Evolutionary conservation across 2,888 invertebrate genomes (phyloP), one percentile per base, ranked within the genome.

Genomic region (Tyria jacobaeae): DNA sequence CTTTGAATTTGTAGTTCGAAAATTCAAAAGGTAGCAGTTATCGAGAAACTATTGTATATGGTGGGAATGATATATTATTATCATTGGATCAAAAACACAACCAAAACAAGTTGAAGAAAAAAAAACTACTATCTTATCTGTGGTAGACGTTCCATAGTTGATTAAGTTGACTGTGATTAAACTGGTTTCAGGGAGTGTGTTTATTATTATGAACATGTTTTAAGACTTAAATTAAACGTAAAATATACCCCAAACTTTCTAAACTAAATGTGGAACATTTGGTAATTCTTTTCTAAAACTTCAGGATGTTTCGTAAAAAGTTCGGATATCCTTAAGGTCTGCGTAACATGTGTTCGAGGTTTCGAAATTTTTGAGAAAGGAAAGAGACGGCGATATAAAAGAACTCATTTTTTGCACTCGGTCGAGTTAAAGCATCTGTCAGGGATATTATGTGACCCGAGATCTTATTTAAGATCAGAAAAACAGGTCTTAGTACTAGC

Each of bases 401-500:
- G 76, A 50, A 24, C 41, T 27, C 75, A 79, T 86, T 85, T 87
- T 83, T 74, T 68, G 64, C 70, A 75, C 80, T 85, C 81, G 77
- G 81, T 77, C 81, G 76, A 70, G 72, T 79, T 79, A 65, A 79
- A 84, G 86, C 92, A 92, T 92, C 91, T 92, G 92, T 83, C 81
- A 75, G 83, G 83, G 88, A 85, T 92, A 89, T 92, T 85, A 85
- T 87, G 85, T 92, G 89, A 91, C 90, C 87, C 81, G 80, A 73
- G 83, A 85, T 85, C 86, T 85, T 83, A 80, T 76, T 83, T 78
- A 79, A 85, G 83, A 82, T 76, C 21, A 48, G 74, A 60, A 54
- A 10, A 27, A 60, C 17, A 14, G n/a, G 41, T 75, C 51, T 88
- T 86, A 85, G 75, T 80, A 55, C 55, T 47, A 34, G 47, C 34